Percentiles rank a stretch among this genome's conserved stretches.
Evolutionary conservation across 2,797 vertebrate species (phyloP).

Genomic region (Clarias pachynema): DNA sequence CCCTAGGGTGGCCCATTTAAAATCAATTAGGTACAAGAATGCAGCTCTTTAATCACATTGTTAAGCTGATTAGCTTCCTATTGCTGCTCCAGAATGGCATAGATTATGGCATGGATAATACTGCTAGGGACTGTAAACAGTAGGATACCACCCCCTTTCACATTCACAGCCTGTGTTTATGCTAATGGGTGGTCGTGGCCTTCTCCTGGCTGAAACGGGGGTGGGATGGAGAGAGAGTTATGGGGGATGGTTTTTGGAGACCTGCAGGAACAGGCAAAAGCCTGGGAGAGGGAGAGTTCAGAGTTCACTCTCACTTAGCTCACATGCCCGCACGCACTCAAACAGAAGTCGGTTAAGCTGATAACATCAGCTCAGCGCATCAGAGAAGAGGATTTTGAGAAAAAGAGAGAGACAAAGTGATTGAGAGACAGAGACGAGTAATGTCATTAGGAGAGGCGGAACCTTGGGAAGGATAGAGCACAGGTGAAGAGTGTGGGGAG

Average conservation of each 20-base stretch:
- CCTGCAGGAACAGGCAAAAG: constrained; percentile 29
- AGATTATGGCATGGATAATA: constrained; percentile 45
- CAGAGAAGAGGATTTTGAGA: constrained; percentile 46
- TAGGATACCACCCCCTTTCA: constrained; percentile 49
- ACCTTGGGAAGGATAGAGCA: constrained; percentile 44
- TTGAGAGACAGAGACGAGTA: background rate
- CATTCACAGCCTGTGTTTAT: constrained; percentile 49
- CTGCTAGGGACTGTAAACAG: constrained; percentile 52
- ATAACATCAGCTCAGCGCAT: constrained; percentile 45
- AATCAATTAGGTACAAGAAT: constrained; percentile 61
- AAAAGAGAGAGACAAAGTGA: constrained; percentile 25
- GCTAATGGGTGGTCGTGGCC: constrained; percentile 49
- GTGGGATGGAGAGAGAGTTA: constrained; percentile 24
- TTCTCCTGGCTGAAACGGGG: constrained; percentile 52
- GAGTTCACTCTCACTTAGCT: constrained; percentile 53
- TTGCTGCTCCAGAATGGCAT: constrained; percentile 39
- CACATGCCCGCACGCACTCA: constrained; percentile 26
- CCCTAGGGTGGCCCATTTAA: constrained; percentile 53
- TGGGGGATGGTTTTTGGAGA: constrained; percentile 47
- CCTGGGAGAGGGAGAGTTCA: constrained; percentile 32
- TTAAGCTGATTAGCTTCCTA: constrained; percentile 55
- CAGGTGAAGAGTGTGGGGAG: constrained; percentile 32
- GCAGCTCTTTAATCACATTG: constrained; percentile 59
- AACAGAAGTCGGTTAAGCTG: constrained; percentile 49
- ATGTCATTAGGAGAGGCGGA: constrained; percentile 23